Conservation (phyloP, 1,140 invertebrate genomes). For the Diorhabda elongata region DNA sequence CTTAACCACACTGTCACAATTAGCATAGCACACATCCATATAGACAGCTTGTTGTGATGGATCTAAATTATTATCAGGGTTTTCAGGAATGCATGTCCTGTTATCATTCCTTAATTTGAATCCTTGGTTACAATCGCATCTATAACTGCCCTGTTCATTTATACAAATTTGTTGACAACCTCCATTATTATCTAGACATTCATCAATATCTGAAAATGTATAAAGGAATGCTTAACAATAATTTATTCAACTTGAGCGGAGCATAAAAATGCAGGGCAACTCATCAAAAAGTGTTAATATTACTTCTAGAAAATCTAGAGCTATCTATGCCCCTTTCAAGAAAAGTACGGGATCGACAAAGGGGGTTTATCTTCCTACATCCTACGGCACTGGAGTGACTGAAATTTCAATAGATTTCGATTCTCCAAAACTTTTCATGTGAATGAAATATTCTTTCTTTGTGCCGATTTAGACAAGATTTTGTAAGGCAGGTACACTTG, state of each 20-base stretch:
- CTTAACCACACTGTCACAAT: conserved; percentile 56
- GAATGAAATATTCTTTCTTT: too few species aligned
- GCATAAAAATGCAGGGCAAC: neutral
- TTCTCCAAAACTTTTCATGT: too few species aligned
- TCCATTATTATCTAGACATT: conserved; percentile 59
- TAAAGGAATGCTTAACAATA: neutral
- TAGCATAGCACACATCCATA: conserved; percentile 55
- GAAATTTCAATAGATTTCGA: too few species aligned
- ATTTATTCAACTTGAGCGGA: neutral
- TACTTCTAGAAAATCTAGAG: neutral
- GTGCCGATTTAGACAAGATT: too few species aligned
- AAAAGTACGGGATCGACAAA: neutral
- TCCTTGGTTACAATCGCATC: conserved; percentile 54
- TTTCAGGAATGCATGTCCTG: conserved; percentile 53
- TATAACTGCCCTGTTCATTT: conserved; percentile 56
- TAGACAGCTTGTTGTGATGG: conserved; percentile 44
- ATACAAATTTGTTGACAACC: conserved; percentile 60
- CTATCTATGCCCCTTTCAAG: neutral
- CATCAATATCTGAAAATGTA: conserved; percentile 61
- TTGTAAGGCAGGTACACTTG: too few species aligned
- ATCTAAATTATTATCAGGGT: conserved; percentile 31
- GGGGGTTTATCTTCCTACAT: neutral
- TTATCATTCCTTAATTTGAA: conserved; percentile 55
- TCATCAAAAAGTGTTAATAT: neutral
- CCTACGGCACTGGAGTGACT: neutral